phyloP scores from a whole-genome alignment of 2,888 invertebrate genomes.

The Operophtera brumata region DNA sequence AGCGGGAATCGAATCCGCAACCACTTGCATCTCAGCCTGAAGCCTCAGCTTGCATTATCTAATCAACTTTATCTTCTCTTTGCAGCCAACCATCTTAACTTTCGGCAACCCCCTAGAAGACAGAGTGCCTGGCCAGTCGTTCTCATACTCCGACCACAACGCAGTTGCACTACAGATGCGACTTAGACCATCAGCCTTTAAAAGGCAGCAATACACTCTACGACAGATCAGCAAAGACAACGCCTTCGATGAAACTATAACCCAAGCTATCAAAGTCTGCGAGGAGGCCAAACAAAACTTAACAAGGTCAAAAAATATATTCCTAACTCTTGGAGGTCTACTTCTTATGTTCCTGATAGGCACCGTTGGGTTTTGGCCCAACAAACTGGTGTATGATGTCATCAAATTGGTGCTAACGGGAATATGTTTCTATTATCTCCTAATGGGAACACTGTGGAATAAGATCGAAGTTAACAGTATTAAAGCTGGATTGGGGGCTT shows the following conservation, averaged over 20 bases:
- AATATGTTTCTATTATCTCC: conserved; percentile 83
- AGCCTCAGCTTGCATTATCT: too few species aligned
- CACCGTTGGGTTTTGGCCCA: conserved; percentile 73
- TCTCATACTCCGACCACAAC: conserved; percentile 95
- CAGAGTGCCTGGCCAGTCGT: conserved; percentile 84
- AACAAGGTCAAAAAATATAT: conserved; percentile 74
- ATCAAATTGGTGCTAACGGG: conserved; percentile 83
- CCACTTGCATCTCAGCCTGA: too few species aligned
- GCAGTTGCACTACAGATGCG: conserved; percentile 84
- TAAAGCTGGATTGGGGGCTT: conserved; percentile 85
- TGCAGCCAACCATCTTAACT: conserved; percentile 62
- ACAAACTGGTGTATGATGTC: conserved; percentile 75
- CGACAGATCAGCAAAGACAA: conserved; percentile 42
- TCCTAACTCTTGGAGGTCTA: conserved; percentile 72
- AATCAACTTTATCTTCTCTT: too few species aligned
- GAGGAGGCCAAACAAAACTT: conserved; percentile 77
- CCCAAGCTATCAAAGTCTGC: conserved; percentile 82
- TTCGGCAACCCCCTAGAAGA: conserved; percentile 87
- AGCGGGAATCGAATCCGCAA: too few species aligned
- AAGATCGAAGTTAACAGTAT: conserved; percentile 89
- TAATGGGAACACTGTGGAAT: conserved; percentile 92
- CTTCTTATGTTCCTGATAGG: conserved; percentile 77
- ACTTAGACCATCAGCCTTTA: conserved; percentile 39
- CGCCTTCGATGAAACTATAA: conserved; percentile 61
- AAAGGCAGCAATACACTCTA: conserved; percentile 20